Percentiles rank a stretch among this genome's conserved stretches.
Evolutionary conservation across 2,113 vertebrate species (phyloP).

Genomic region (Scolopax mira): DNA sequence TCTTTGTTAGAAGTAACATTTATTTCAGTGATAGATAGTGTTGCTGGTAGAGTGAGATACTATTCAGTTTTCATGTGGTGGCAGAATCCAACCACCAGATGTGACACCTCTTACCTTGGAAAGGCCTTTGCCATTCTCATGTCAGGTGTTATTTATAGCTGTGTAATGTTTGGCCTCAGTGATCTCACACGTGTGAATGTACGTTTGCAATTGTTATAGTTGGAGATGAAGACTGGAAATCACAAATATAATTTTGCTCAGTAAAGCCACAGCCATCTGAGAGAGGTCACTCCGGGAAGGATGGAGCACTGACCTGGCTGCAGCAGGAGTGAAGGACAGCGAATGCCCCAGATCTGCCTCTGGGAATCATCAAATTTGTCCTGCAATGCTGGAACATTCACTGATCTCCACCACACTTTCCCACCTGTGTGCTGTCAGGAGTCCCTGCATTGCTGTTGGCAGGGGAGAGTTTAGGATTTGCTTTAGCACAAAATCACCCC

Average conservation of each 20-base stretch:
- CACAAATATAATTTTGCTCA: not conserved
- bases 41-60: not conserved
- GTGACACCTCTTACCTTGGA: not conserved
- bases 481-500: not conserved
- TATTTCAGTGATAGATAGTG: not conserved
- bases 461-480: not conserved
- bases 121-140: not conserved
- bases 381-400: not conserved
- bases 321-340: not conserved
- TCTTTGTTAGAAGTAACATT: not conserved
- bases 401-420: not conserved
- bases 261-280: not conserved
- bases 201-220: not conserved
- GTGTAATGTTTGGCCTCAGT: not conserved
- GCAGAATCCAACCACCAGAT: not conserved
- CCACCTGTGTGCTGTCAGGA: not conserved
- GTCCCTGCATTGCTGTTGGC: not conserved
- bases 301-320: not conserved
- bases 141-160: not conserved
- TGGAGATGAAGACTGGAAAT: not conserved
- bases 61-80: not conserved
- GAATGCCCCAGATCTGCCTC: not conserved
- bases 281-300: not conserved
- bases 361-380: not conserved
- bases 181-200: rapidly evolving